These are phyloP conservation scores for Dendrocincla fuliginosa DNA, from an alignment of 2,797 vertebrate species.

Conservation along the genomic window DNA sequence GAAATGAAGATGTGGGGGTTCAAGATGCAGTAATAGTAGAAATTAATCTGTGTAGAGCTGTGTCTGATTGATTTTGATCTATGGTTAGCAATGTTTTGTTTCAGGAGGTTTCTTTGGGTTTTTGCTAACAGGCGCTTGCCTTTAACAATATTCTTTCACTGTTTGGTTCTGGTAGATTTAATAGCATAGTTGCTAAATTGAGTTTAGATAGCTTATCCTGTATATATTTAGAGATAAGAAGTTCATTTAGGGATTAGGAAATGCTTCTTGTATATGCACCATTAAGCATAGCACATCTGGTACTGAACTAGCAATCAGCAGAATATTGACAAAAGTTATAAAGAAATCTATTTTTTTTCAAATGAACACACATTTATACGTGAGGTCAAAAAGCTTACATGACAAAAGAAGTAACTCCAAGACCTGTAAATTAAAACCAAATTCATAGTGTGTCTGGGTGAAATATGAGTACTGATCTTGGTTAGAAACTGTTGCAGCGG, in stretches of 20 bases:
- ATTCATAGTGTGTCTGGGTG: background rate
- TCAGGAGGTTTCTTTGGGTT: background rate
- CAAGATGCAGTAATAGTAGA: background rate
- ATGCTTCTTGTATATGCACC: conserved; percentile 80
- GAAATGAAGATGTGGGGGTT: background rate
- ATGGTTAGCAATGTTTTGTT: background rate
- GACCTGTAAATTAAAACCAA: conserved; percentile 6
- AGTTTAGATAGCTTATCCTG: conserved; percentile 78
- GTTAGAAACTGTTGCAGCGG: background rate
- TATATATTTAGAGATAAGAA: conserved; percentile 82
- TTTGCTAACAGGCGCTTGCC: conserved; percentile 37
- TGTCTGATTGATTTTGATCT: conserved; percentile 35
- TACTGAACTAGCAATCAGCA: conserved; percentile 77
- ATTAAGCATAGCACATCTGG: conserved; percentile 82
- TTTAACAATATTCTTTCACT: conserved; percentile 56
- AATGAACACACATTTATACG: conserved; percentile 10
- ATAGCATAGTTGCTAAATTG: conserved; percentile 74
- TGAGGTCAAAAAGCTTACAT: conserved; percentile 20
- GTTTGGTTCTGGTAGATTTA: conserved; percentile 67
- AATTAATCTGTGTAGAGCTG: background rate
- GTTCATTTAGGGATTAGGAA: conserved; percentile 83
- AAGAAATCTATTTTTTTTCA: conserved; percentile 75
- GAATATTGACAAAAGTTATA: conserved; percentile 81
- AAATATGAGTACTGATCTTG: background rate
- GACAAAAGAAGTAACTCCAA: background rate